phyloP scores from a whole-genome alignment of 2,113 vertebrate species.

The Forbesichthys papilliferus region DNA sequence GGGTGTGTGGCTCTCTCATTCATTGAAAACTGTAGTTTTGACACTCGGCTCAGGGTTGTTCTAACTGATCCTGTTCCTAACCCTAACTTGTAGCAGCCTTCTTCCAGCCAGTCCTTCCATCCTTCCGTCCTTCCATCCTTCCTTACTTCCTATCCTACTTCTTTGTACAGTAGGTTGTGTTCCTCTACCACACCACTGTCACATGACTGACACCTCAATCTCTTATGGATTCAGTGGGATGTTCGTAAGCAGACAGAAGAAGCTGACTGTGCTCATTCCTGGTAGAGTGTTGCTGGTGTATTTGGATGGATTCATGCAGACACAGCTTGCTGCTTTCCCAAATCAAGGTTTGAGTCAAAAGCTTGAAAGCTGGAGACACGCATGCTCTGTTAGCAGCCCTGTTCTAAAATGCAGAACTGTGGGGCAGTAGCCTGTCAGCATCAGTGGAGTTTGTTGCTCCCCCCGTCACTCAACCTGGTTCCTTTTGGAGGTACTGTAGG shows the following conservation, averaged over 20 bases:
- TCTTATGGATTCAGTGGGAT: background rate
- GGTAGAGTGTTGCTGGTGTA: background rate
- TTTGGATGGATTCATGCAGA: background rate
- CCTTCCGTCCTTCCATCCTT: background rate
- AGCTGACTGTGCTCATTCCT: background rate
- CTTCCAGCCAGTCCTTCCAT: background rate
- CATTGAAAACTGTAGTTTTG: slow-evolving; percentile 70
- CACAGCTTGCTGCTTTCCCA: background rate
- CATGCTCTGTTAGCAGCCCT: background rate
- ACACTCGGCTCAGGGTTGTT: slow-evolving; percentile 52
- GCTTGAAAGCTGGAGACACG: background rate
- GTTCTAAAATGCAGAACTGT: background rate
- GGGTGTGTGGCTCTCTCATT: slow-evolving; percentile 53
- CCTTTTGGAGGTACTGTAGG: slow-evolving; percentile 6
- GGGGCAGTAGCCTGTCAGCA: slow-evolving; percentile 1
- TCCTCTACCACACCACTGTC: background rate
- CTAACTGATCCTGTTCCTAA: slow-evolving; percentile 35
- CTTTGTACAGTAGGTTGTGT: slow-evolving; percentile 10
- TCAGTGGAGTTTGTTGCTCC: slow-evolving; percentile 1
- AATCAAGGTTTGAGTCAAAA: background rate
- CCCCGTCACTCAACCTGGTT: slow-evolving; percentile 18
- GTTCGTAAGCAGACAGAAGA: background rate
- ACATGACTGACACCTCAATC: background rate
- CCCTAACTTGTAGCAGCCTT: slow-evolving; percentile 15
- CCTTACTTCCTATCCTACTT: background rate